phyloP scores from a whole-genome alignment of 1,140 invertebrate genomes.

The Sycophaga agraensis region DNA sequence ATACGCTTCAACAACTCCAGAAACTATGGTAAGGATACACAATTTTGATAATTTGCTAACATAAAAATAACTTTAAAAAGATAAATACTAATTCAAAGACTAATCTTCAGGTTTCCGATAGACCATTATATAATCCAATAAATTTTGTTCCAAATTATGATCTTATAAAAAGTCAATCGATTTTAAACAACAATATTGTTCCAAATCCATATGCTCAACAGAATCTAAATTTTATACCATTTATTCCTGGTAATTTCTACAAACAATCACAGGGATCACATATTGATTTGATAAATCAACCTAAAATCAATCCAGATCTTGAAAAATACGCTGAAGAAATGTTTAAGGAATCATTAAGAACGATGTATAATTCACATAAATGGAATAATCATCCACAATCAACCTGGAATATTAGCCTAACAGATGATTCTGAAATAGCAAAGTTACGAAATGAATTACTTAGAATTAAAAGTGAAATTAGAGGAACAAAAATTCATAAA shows the following conservation, averaged over 20 bases:
- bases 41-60: slow-evolving; percentile 44
- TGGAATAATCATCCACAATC: slow-evolving; percentile 51
- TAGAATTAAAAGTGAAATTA: slow-evolving; percentile 36
- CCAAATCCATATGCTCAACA: slow-evolving; percentile 40
- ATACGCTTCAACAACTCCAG: slow-evolving; percentile 28
- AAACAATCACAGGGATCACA: slow-evolving; percentile 40
- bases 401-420: slow-evolving; percentile 32
- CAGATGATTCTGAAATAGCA: slow-evolving; percentile 38
- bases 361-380: slow-evolving; percentile 54
- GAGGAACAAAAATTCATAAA: slow-evolving; percentile 34
- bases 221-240: slow-evolving; percentile 45
- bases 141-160: slow-evolving; percentile 52
- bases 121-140: slow-evolving; percentile 48
- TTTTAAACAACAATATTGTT: slow-evolving; percentile 44
- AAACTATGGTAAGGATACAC: slow-evolving; percentile 35
- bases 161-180: slow-evolving; percentile 46
- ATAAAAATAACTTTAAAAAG: slow-evolving; percentile 31
- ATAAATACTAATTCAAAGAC: slow-evolving; percentile 7
- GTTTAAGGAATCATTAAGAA: slow-evolving; percentile 54
- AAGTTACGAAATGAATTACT: slow-evolving; percentile 48
- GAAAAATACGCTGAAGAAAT: slow-evolving; percentile 54
- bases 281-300: slow-evolving; percentile 40
- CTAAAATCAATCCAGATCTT: slow-evolving; percentile 46
- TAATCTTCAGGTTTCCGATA: slow-evolving; percentile 31
- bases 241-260: slow-evolving; percentile 48